phyloP scores from a whole-genome alignment of 1,140 invertebrate species.

The Geopemphigus sp. region DNA sequence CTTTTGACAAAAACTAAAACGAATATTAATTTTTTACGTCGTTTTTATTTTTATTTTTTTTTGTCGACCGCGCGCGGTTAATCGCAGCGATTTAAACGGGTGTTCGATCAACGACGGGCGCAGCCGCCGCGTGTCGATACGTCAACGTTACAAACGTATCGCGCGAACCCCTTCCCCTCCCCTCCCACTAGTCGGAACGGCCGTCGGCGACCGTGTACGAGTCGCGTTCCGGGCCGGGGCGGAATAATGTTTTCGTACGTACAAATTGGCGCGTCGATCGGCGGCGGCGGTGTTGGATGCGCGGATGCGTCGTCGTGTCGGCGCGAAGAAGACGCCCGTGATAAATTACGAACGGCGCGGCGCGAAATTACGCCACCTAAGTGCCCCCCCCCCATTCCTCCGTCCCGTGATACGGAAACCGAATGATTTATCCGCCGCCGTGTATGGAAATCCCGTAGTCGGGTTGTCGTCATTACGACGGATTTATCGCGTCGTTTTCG shows the following conservation, averaged over 20 bases:
- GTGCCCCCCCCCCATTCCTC: no score
- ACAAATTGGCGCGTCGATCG: no score
- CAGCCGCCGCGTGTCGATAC: no score
- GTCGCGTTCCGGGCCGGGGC: no score
- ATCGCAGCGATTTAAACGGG: neutral
- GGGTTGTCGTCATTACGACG: neutral
- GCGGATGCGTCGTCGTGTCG: neutral
- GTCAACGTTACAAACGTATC: no score
- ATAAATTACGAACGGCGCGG: constrained; percentile 26
- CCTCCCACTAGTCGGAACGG: no score
- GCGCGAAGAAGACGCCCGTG: neutral
- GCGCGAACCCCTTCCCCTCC: no score
- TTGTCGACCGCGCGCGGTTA: neutral
- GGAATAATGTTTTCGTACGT: no score
- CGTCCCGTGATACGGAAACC: neutral
- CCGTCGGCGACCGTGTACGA: no score
- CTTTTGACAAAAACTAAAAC: neutral
- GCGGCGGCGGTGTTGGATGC: no score
- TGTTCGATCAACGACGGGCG: neutral
- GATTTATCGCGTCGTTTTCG: constrained; percentile 17
- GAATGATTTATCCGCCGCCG: constrained; percentile 19
- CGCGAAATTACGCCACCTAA: constrained; percentile 24
- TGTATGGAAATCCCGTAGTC: neutral
- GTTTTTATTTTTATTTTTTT: neutral
- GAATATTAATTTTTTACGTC: no score